Percentiles rank a stretch among this genome's conserved stretches.
phyloP scores from a whole-genome alignment of 2,888 invertebrate species.

The Thumatha senex region DNA sequence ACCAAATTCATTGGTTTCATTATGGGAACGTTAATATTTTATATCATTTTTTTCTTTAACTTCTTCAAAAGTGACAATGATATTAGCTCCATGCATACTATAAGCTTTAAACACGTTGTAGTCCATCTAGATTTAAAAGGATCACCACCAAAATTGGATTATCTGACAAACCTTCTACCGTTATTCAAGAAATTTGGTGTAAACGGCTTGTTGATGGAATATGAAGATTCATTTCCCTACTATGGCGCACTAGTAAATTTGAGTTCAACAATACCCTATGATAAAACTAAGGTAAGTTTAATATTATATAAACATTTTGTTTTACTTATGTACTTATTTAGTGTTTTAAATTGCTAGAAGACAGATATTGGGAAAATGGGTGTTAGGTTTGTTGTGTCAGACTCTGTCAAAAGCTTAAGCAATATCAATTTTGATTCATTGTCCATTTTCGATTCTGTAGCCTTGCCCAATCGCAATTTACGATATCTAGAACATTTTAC shows the following conservation, averaged over 20 bases:
- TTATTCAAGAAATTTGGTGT: slow-evolving; percentile 86
- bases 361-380: too few species aligned
- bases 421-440: too few species aligned
- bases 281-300: slow-evolving; percentile 2
- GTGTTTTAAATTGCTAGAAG: too few species aligned
- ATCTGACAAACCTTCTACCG: slow-evolving; percentile 85
- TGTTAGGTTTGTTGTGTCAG: too few species aligned
- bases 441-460: too few species aligned
- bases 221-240: slow-evolving; percentile 95
- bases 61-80: neutral
- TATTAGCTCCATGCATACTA: neutral
- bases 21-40: neutral
- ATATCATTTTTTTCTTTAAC: neutral
- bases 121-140: slow-evolving; percentile 93
- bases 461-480: too few species aligned
- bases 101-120: slow-evolving; percentile 79
- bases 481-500: too few species aligned
- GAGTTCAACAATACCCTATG: slow-evolving; percentile 86
- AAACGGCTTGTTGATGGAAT: slow-evolving; percentile 91
- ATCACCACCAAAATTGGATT: slow-evolving; percentile 88
- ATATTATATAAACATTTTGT: neutral
- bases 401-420: too few species aligned
- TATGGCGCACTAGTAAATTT: slow-evolving; percentile 81
- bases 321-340: too few species aligned
- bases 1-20: neutral